These are phyloP conservation scores for Mya arenaria DNA, from an alignment of 1,140 invertebrate species.

Conservation along the genomic window DNA sequence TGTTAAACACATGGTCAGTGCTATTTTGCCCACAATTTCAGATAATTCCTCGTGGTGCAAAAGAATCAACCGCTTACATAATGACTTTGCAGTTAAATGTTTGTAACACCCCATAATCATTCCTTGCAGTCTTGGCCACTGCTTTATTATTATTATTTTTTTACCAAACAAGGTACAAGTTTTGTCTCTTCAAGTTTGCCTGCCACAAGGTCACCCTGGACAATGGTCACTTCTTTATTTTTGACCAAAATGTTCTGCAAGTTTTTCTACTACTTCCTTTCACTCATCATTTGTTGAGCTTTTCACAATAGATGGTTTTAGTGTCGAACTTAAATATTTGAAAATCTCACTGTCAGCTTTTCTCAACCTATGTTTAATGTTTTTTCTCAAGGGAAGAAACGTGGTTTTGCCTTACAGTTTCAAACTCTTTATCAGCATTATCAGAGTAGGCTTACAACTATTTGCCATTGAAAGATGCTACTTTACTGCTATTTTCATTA, in stretches of 20 bases:
- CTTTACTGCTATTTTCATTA: background rate
- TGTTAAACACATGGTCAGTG: conserved; percentile 5
- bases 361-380: conserved; percentile 21
- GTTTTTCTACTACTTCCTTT: background rate
- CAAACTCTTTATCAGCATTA: background rate
- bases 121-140: background rate
- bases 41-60: background rate
- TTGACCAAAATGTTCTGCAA: background rate
- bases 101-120: background rate
- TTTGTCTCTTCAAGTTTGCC: background rate
- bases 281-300: background rate
- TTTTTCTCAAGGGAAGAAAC: background rate
- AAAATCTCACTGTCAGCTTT: conserved; percentile 24
- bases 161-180: too few relatives aligned
- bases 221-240: background rate
- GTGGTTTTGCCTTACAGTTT: background rate
- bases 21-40: background rate
- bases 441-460: background rate
- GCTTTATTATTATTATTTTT: background rate
- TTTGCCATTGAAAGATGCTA: background rate
- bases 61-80: conserved; percentile 6
- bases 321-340: background rate
- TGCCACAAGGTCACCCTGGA: background rate
- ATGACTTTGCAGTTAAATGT: too few relatives aligned
- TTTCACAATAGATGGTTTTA: background rate